Conservation (phyloP, 2,797 vertebrate genomes). For the Pseudochromis fuscus region DNA sequence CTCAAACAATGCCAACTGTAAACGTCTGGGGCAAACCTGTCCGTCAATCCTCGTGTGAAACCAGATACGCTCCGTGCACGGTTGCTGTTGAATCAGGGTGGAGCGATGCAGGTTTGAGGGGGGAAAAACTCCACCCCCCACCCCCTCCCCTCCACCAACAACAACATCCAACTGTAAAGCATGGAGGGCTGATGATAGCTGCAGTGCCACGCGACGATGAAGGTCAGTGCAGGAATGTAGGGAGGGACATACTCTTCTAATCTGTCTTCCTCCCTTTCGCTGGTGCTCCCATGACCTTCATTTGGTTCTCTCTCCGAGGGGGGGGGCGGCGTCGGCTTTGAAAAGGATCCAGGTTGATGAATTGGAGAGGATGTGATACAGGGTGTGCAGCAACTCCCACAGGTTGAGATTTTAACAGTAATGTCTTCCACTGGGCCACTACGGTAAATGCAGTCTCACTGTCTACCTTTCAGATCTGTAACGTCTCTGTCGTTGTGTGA, state of each 20-base stretch:
- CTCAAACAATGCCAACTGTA: constrained; percentile 73
- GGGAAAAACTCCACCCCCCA: constrained; percentile 52
- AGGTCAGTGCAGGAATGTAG: constrained; percentile 79
- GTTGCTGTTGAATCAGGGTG: constrained; percentile 48
- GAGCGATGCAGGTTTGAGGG: constrained; percentile 59
- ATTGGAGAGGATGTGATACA: constrained; percentile 75
- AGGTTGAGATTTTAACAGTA: constrained; percentile 56
- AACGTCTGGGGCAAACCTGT: constrained; percentile 68
- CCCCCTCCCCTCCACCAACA: too few species aligned
- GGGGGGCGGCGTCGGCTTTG: constrained; percentile 61
- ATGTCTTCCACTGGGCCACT: constrained; percentile 44
- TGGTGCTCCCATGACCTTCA: constrained; percentile 69
- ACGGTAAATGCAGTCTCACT: constrained; percentile 16
- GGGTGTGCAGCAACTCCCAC: constrained; percentile 72
- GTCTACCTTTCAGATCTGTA: constrained; percentile 30
- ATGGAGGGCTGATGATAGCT: constrained; percentile 75
- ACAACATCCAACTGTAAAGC: constrained; percentile 58
- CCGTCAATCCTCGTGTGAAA: constrained; percentile 67
- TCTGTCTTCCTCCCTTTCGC: constrained; percentile 70
- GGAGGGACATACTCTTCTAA: constrained; percentile 74
- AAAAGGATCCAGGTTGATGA: constrained; percentile 77
- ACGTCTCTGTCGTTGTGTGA: constrained; percentile 67
- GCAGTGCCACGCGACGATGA: constrained; percentile 60
- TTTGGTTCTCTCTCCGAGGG: constrained; percentile 46
- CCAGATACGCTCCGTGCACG: constrained; percentile 50